Evolutionary conservation across 2,888 invertebrate genomes (phyloP).

Genomic region (Exocentrus adspersus): DNA sequence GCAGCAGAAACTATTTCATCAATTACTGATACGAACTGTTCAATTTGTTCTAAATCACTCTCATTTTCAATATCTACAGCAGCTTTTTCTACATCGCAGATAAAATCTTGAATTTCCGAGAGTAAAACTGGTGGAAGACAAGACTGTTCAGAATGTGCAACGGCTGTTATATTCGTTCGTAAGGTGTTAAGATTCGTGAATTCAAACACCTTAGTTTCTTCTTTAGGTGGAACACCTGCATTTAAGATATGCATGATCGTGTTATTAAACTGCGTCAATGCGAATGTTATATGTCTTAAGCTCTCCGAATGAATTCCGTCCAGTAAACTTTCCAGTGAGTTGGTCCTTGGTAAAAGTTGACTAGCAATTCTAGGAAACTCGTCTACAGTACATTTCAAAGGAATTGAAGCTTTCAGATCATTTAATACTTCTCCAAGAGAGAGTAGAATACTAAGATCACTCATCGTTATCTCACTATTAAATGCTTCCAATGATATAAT

Average conservation of each 20-base stretch:
- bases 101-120: constrained; percentile 1
- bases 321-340: constrained; percentile 28
- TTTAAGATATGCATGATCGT: constrained; percentile 33
- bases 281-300: constrained; percentile 42
- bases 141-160: not conserved
- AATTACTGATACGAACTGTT: not conserved
- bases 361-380: constrained; percentile 33
- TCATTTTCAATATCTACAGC: constrained; percentile 1
- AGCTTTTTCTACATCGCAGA: not conserved
- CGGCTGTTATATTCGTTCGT: constrained; percentile 5
- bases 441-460: constrained; percentile 42
- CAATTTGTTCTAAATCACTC: constrained; percentile 9
- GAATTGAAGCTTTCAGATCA: constrained; percentile 38
- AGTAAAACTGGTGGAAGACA: not conserved
- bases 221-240: not conserved
- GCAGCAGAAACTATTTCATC: not conserved
- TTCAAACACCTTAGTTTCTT: not conserved
- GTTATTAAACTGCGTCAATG: constrained; percentile 36
- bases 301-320: constrained; percentile 40
- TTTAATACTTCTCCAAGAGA: constrained; percentile 38
- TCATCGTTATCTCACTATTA: constrained; percentile 53
- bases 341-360: constrained; percentile 32
- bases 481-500: constrained; percentile 55
- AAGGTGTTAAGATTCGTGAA: constrained; percentile 11
- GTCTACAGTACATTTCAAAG: constrained; percentile 28